phyloP scores from a whole-genome alignment of 2,797 vertebrate species.

The Echeneis naucrates region DNA sequence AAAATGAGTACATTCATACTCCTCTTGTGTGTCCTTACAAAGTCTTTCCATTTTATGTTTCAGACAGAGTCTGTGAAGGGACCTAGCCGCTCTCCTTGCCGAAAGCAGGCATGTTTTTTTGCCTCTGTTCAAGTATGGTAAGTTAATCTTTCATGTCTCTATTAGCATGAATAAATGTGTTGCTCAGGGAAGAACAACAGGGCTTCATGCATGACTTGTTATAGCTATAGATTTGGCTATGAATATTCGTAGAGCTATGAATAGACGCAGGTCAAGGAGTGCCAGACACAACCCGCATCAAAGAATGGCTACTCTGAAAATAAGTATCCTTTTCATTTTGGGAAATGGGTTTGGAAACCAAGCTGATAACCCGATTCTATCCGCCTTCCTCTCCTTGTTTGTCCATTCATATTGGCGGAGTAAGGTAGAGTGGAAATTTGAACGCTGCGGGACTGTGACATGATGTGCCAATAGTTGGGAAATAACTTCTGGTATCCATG shows the following conservation, averaged over 20 bases:
- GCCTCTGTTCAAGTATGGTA: conserved; percentile 68
- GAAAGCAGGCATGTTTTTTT: conserved; percentile 60
- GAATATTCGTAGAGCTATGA: conserved; percentile 37
- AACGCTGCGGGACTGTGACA: conserved; percentile 37
- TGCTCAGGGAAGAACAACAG: conserved; percentile 39
- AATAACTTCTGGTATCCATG: conserved; percentile 32
- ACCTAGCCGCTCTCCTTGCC: conserved; percentile 43
- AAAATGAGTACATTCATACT: no score
- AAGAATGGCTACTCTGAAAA: conserved; percentile 16
- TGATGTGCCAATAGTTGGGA: conserved; percentile 16
- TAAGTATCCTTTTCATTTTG: not conserved
- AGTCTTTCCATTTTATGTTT: conserved; percentile 56
- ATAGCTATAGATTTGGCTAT: conserved; percentile 34
- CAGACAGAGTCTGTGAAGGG: conserved; percentile 62
- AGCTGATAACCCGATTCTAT: not conserved
- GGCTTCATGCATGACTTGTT: conserved; percentile 54
- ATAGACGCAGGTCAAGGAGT: conserved; percentile 28
- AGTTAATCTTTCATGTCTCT: conserved; percentile 62
- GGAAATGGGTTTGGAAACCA: conserved; percentile 6
- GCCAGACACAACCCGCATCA: conserved; percentile 17
- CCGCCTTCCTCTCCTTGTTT: conserved; percentile 10
- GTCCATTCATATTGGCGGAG: conserved; percentile 22
- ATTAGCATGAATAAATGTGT: conserved; percentile 50
- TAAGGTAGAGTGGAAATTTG: conserved; percentile 26
- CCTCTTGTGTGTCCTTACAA: conserved; percentile 31